Conservation (phyloP, 1,140 invertebrate genomes). For the Druon quercuslanigerum region DNA sequence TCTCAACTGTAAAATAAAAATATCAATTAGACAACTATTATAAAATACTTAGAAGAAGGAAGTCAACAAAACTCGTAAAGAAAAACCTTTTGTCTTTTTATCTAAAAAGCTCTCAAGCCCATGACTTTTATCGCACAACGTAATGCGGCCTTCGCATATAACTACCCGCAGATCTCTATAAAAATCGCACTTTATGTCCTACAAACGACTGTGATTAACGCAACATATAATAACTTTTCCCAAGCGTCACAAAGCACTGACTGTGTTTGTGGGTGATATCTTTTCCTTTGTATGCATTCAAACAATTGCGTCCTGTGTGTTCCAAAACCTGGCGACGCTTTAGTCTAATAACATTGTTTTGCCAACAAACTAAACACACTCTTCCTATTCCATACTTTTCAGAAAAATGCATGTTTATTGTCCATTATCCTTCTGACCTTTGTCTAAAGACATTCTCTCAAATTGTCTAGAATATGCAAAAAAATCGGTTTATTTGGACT, state of each 20-base stretch:
- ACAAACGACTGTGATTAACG: conserved; percentile 12
- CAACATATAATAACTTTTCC: neutral
- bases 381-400: neutral
- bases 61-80: neutral
- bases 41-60: neutral
- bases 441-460: neutral
- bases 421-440: neutral
- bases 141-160: neutral
- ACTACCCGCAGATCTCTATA: too few species aligned
- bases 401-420: neutral
- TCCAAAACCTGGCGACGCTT: neutral
- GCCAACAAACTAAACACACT: too few species aligned
- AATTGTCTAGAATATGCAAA: neutral
- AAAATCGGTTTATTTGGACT: neutral
- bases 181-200: neutral
- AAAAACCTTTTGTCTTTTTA: too few species aligned
- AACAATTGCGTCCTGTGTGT: neutral
- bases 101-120: too few species aligned
- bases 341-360: neutral
- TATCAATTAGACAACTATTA: neutral
- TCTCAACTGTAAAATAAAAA: conserved; percentile 13
- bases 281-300: conserved; percentile 6
- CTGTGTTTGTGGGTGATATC: neutral
- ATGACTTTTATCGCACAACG: too few species aligned
- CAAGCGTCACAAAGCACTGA: neutral